Percentiles rank a stretch among this genome's conserved stretches.
Evolutionary conservation across 2,888 invertebrate species (phyloP).

Genomic region (Cosmorhoe ocellata): DNA sequence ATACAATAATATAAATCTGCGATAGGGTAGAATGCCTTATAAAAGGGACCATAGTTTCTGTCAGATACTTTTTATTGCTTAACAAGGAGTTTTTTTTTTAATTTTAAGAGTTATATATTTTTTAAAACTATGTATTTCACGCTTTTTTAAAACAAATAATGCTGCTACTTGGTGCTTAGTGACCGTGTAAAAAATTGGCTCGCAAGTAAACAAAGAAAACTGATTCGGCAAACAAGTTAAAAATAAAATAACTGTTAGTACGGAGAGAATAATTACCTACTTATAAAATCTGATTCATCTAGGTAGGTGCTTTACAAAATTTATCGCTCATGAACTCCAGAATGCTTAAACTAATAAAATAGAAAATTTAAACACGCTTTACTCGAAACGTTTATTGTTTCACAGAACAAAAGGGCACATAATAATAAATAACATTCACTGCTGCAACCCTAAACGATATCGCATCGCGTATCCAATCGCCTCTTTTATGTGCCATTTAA

Average conservation of each 20-base stretch:
- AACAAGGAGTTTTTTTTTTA: too few relatives aligned
- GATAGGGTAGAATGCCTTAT: too few relatives aligned
- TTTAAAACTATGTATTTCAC: too few relatives aligned
- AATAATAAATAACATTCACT: constrained; percentile 37
- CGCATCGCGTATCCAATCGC: constrained; percentile 51
- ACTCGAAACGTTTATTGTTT: constrained; percentile 22
- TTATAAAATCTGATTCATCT: background rate
- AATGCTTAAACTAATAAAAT: constrained; percentile 8
- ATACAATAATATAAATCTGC: background rate
- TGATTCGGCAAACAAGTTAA: constrained; percentile 1
- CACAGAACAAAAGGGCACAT: constrained; percentile 24
- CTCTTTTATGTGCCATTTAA: constrained; percentile 61
- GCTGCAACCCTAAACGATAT: constrained; percentile 41
- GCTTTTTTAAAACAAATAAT: too few relatives aligned
- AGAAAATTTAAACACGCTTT: constrained; percentile 3
- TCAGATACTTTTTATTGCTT: too few relatives aligned
- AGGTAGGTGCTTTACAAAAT: background rate
- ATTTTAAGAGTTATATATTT: too few relatives aligned
- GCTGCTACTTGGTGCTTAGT: background rate
- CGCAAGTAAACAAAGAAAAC: constrained; percentile 16
- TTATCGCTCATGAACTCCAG: constrained; percentile 2
- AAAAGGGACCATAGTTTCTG: too few relatives aligned
- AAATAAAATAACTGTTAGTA: background rate
- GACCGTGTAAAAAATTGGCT: constrained; percentile 19
- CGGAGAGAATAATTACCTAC: background rate